phyloP scores from a whole-genome alignment of 2,888 invertebrate genomes.

The Athrips mouffetella region DNA sequence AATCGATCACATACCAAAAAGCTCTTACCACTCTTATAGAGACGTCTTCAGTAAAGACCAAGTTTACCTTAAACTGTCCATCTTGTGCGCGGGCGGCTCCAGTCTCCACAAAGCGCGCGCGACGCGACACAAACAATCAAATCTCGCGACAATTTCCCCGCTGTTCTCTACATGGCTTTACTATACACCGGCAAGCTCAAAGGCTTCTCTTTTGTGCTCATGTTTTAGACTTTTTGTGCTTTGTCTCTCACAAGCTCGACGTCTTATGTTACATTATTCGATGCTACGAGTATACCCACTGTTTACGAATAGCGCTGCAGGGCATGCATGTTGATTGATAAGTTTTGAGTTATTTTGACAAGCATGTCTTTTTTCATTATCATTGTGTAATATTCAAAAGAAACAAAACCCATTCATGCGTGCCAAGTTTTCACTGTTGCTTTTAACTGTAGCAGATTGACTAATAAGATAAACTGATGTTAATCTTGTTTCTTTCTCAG shows the following conservation, averaged over 20 bases:
- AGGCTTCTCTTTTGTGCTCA: constrained; percentile 1
- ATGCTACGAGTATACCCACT: constrained; percentile 33
- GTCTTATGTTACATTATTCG: constrained; percentile 27
- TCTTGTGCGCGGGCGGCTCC: constrained; percentile 4
- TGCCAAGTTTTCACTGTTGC: constrained; percentile 17
- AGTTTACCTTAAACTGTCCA: constrained; percentile 1
- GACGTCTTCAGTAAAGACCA: constrained; percentile 28
- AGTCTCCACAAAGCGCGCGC: constrained; percentile 58
- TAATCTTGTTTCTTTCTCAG: constrained; percentile 18
- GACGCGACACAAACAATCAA: constrained; percentile 55
- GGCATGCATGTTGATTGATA: constrained; percentile 7
- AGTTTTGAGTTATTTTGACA: constrained; percentile 3
- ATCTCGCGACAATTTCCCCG: constrained; percentile 43
- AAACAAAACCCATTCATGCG: constrained; percentile 2
- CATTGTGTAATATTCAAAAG: constrained; percentile 1
- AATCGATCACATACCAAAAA: constrained; percentile 21
- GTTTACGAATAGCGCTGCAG: constrained; percentile 23
- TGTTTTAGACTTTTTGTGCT: constrained; percentile 14
- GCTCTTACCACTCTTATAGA: constrained; percentile 34
- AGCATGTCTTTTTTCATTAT: not conserved
- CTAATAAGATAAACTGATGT: constrained; percentile 17
- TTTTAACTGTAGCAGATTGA: constrained; percentile 18
- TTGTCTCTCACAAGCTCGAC: constrained; percentile 13
- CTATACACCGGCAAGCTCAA: constrained; percentile 4
- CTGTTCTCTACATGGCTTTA: constrained; percentile 2